Evolutionary conservation across 2,113 vertebrate species (phyloP).

Genomic region (Ondatra zibethicus): DNA sequence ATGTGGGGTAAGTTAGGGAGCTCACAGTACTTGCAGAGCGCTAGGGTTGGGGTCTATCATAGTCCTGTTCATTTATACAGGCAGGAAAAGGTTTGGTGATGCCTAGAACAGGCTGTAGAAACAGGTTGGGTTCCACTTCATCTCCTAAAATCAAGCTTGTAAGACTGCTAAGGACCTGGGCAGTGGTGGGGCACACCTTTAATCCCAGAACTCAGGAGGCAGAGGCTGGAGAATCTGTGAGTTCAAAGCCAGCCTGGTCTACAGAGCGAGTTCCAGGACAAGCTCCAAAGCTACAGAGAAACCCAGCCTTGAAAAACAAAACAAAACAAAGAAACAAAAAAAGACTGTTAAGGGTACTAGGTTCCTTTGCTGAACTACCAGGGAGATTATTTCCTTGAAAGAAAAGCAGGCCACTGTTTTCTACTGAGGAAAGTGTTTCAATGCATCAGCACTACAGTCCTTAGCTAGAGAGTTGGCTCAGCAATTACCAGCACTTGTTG

Average conservation of each 20-base stretch:
- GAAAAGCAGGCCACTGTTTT: neutral
- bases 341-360: neutral
- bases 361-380: neutral
- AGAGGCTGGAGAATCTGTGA: no score
- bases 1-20: neutral
- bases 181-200: no score
- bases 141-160: neutral
- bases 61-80: neutral
- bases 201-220: no score
- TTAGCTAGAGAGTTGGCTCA: neutral
- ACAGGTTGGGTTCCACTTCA: neutral
- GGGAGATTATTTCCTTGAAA: neutral
- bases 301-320: no score
- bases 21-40: neutral
- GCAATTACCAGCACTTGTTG: neutral
- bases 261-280: no score
- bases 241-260: no score
- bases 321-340: no score
- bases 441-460: neutral
- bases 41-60: neutral
- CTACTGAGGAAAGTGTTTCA: neutral
- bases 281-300: no score
- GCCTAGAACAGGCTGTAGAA: neutral
- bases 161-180: neutral
- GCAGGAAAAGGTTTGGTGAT: neutral